Evolutionary conservation across 2,888 invertebrate genomes (phyloP).

Genomic region (Conops quadrifasciatus): DNA sequence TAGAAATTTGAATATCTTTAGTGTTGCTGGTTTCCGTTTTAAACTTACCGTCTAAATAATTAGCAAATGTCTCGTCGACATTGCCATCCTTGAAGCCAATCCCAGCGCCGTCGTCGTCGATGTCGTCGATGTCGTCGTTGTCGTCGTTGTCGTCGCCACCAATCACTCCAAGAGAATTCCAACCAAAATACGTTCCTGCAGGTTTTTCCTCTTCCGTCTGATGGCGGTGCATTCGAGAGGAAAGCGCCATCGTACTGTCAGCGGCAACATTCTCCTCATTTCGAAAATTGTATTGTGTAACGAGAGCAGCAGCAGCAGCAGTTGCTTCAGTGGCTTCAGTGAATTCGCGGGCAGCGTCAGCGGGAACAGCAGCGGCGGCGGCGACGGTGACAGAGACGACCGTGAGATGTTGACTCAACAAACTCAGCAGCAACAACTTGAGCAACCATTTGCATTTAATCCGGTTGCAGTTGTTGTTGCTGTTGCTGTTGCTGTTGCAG

Average conservation of each 20-base stretch:
- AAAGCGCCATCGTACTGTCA: neutral
- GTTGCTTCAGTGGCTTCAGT: neutral
- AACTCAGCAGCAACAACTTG: conserved; percentile 16
- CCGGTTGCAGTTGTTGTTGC: neutral
- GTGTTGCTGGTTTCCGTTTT: too few relatives aligned
- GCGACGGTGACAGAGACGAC: neutral
- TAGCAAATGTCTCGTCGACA: conserved; percentile 46
- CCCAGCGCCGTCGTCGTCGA: neutral
- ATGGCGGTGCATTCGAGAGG: neutral
- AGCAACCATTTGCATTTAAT: conserved; percentile 25
- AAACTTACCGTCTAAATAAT: conserved; percentile 52
- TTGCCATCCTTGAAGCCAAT: neutral
- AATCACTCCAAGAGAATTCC: conserved; percentile 7
- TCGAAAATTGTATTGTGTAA: neutral
- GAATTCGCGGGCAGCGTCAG: neutral
- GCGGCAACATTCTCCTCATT: conserved; percentile 9
- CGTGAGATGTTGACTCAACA: conserved; percentile 24
- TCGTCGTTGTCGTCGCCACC: conserved; percentile 3
- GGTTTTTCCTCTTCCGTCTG: conserved; percentile 26
- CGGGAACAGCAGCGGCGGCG: neutral
- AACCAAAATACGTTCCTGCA: conserved; percentile 9
- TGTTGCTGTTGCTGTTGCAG: conserved; percentile 7
- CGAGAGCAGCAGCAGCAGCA: neutral
- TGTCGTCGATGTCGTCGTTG: conserved; percentile 14
- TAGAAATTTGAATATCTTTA: too few relatives aligned